Conservation (phyloP, 2,888 invertebrate genomes). For the Aradus depressus region DNA sequence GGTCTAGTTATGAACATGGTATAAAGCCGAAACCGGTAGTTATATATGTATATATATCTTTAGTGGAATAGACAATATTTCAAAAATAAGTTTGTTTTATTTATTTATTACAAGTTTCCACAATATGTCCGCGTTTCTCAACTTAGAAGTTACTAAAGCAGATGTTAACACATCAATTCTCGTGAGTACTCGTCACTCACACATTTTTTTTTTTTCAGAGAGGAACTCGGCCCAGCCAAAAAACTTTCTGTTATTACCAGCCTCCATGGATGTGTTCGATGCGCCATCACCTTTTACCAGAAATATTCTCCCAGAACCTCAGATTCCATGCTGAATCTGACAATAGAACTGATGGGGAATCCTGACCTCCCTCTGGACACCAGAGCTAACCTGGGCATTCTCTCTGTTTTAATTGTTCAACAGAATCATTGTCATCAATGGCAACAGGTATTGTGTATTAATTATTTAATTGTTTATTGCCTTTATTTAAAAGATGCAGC, state of each 20-base stretch:
- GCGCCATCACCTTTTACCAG: conserved; percentile 14
- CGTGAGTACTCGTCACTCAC: too few relatives aligned
- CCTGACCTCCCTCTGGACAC: conserved; percentile 52
- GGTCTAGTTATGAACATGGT: too few relatives aligned
- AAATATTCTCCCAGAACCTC: neutral
- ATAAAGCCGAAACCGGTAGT: too few relatives aligned
- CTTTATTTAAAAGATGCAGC: neutral
- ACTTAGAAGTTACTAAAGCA: too few relatives aligned
- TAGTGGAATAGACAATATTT: too few relatives aligned
- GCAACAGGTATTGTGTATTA: conserved; percentile 15
- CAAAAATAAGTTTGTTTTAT: too few relatives aligned
- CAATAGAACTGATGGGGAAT: conserved; percentile 37
- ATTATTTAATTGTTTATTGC: conserved; percentile 1
- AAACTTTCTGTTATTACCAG: conserved; percentile 17
- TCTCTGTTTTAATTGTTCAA: conserved; percentile 19
- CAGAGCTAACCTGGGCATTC: conserved; percentile 47
- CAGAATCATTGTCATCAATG: conserved; percentile 14
- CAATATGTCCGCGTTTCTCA: too few relatives aligned
- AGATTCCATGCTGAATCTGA: conserved; percentile 6
- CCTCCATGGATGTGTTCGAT: conserved; percentile 16
- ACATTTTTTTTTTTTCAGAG: conserved; percentile 14
- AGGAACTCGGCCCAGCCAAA: conserved; percentile 1
- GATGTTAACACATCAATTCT: too few relatives aligned
- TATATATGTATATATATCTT: too few relatives aligned
- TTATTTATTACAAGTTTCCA: too few relatives aligned